These are phyloP conservation scores for Columbina picui DNA, from an alignment of 2,113 vertebrate species.

Conservation along the genomic window DNA sequence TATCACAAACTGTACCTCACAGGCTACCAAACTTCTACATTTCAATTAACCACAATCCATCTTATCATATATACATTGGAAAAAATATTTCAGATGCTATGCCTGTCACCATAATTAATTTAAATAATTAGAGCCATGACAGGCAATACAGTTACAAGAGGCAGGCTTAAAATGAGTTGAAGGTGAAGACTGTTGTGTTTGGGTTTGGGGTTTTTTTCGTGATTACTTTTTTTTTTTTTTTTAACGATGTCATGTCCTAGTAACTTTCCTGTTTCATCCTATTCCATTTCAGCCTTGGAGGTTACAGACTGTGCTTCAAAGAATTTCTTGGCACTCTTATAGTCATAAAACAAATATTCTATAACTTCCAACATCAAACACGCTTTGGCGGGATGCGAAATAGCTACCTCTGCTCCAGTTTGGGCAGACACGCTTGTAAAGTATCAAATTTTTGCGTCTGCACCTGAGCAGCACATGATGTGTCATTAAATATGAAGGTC, in stretches of 20 bases:
- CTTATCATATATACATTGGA: neutral
- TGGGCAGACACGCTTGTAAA: neutral
- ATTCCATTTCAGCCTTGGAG: constrained; percentile 51
- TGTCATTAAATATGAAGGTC: constrained; percentile 34
- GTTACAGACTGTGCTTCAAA: constrained; percentile 61
- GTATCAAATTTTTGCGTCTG: constrained; percentile 53
- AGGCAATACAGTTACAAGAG: constrained; percentile 45
- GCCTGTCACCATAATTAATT: constrained; percentile 51
- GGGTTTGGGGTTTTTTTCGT: neutral
- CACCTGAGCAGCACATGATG: constrained; percentile 53
- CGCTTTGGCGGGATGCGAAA: constrained; percentile 40
- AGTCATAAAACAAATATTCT: constrained; percentile 67
- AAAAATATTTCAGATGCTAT: constrained; percentile 3
- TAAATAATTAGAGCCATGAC: constrained; percentile 43
- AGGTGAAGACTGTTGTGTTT: neutral
- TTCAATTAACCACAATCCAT: constrained; percentile 42
- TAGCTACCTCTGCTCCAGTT: constrained; percentile 49
- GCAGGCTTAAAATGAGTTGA: neutral
- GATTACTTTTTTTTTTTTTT: neutral
- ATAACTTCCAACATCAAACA: constrained; percentile 64
- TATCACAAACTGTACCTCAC: neutral
- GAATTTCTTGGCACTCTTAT: constrained; percentile 58
- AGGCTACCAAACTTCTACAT: constrained; percentile 7
- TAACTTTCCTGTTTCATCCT: constrained; percentile 56
- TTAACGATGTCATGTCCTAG: constrained; percentile 29